phyloP scores from a whole-genome alignment of 2,113 vertebrate species.

The Ovis canadensis region DNA sequence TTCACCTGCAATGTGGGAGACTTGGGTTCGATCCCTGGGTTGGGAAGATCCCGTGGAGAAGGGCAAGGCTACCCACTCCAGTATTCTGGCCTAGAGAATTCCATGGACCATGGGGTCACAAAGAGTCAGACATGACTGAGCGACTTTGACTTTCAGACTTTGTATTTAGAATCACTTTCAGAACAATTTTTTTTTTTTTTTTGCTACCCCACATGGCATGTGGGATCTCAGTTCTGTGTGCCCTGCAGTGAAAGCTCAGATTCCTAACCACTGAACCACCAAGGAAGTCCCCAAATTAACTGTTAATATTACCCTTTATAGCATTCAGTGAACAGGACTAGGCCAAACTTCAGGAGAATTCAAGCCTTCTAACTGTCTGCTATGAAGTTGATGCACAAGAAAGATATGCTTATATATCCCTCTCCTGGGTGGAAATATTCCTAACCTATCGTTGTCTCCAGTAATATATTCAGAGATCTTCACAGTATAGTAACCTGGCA shows the following conservation, averaged over 20 bases:
- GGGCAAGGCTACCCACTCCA: neutral
- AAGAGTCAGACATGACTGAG: neutral
- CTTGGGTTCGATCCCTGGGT: neutral
- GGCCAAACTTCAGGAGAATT: neutral
- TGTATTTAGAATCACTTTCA: neutral
- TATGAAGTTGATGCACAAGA: neutral
- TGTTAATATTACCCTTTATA: neutral
- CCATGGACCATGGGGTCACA: neutral
- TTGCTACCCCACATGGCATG: neutral
- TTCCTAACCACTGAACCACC: neutral
- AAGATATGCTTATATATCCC: neutral
- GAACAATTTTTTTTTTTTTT: neutral
- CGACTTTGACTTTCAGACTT: neutral
- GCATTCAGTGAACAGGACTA: neutral
- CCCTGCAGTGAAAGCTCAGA: neutral
- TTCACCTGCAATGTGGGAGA: neutral
- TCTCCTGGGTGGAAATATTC: neutral
- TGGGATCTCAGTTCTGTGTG: neutral
- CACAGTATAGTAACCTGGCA: neutral
- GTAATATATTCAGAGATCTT: slow-evolving; percentile 10
- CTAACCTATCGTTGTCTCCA: neutral
- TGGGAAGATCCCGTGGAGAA: neutral
- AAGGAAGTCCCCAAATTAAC: neutral
- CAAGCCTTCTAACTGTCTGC: neutral
- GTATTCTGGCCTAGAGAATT: neutral